These are phyloP conservation scores for Melipona quadrifasciata DNA, from an alignment of 1,140 invertebrate species.

Conservation along the genomic window DNA sequence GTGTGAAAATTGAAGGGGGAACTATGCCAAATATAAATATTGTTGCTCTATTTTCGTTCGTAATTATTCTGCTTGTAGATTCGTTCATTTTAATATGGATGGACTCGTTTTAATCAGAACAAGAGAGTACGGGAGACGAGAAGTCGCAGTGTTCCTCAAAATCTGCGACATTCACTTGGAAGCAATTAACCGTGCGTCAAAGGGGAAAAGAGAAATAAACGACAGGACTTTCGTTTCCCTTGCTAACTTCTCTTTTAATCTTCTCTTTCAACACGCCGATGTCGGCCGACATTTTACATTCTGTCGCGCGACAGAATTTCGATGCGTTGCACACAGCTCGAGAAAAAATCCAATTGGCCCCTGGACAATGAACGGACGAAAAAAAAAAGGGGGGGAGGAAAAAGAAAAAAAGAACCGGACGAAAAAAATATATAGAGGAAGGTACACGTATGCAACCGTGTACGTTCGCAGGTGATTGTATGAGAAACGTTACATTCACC, in stretches of 20 bases:
- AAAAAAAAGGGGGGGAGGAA: neutral
- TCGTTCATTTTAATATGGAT: too few species aligned
- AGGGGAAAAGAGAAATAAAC: neutral
- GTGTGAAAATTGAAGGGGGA: too few species aligned
- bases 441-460: neutral
- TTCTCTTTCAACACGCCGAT: neutral
- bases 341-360: conserved; percentile 34
- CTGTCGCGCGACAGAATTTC: conserved; percentile 27
- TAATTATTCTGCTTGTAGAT: too few species aligned
- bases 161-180: too few species aligned
- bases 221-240: neutral
- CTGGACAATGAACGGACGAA: neutral
- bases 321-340: neutral
- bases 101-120: too few species aligned
- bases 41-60: too few species aligned
- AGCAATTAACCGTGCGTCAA: neutral
- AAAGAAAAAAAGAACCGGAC: neutral
- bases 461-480: neutral
- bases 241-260: neutral
- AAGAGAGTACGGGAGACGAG: too few species aligned
- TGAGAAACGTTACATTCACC: conserved; percentile 17
- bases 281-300: neutral
- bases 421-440: too few species aligned
- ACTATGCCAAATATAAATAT: too few species aligned
- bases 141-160: neutral